Conservation (phyloP, 2,888 invertebrate genomes). For the Teleiodes luculella region DNA sequence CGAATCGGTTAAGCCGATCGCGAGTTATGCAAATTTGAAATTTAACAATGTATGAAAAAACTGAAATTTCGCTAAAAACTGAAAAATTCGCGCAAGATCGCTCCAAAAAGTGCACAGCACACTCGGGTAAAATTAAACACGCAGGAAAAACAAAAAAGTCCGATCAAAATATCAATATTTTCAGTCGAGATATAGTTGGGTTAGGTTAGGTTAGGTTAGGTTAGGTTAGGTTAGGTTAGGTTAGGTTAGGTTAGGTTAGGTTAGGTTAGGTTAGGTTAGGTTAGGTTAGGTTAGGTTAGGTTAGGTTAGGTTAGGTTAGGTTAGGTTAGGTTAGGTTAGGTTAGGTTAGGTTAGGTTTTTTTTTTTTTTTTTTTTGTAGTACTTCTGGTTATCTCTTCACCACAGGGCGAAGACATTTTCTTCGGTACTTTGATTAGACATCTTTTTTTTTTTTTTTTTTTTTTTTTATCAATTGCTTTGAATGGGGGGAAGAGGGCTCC, state of each 20-base stretch:
- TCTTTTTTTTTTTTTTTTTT: not conserved
- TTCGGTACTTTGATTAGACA: not conserved
- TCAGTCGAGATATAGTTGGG: no score
- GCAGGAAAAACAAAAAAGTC: no score
- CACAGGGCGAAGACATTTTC: no score
- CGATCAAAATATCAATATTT: no score
- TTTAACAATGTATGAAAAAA: no score
- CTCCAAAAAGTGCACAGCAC: no score
- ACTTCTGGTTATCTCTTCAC: not conserved
- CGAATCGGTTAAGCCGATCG: no score
- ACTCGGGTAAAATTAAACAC: no score
- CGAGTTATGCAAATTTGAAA: no score
- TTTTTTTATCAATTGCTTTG: not conserved
- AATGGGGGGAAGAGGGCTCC: not conserved
- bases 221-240: conserved; percentile 25
- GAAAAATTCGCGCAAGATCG: no score
- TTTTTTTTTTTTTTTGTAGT: conserved; percentile 16
- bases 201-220: conserved; percentile 21
- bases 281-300: conserved; percentile 20
- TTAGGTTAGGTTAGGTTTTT: conserved; percentile 19
- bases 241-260: conserved; percentile 25
- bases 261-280: conserved; percentile 23
- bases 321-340: conserved; percentile 13
- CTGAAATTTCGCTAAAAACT: no score
- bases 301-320: conserved; percentile 18